Evolutionary conservation across 1,140 invertebrate species (phyloP), one percentile per base, ranked within the genome.

Genomic region (Sogatella furcifera): DNA sequence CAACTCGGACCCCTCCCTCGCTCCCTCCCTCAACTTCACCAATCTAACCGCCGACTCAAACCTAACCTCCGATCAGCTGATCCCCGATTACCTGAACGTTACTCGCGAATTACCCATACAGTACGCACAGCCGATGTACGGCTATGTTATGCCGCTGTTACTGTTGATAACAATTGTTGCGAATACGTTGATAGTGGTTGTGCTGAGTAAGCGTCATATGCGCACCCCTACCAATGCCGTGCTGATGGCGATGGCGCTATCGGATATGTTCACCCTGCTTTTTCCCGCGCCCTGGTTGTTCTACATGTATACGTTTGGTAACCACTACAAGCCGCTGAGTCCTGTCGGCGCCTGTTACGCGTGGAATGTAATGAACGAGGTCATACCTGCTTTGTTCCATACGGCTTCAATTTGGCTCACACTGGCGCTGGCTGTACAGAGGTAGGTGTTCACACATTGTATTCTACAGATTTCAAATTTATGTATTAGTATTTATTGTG

Each of bases 401-500:
- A 95, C 92, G 1, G 88, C 91, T 0, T 93, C 90, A 61, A 92
- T 95, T 49, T 95, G 92, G 89, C 74, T 95, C 61, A 95, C 92
- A 0, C 73, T 95, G 59, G 85, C 88, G 1, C 74, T 95, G 31
- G 92, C 92, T 3, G 84, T 90, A 1, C 92, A 95, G 75, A 78
- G 89, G 56, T 72, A 69, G 54, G 53, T 59, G 22, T 41, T 41
- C 10, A 49, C 11, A 8, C 34, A 44, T 49, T 49, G 5, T 11
- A 19, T 9, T 49, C 14, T 49, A 10, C 3, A 49, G 17, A 49
- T 49, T 15, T 49, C 11, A 49, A 11, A 11, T 6, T 44, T n/a
- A n/a, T n/a, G n/a, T n/a, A n/a, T n/a, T n/a, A n/a, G n/a, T n/a
- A n/a, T n/a, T n/a, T n/a, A n/a, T n/a, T n/a, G n/a, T n/a, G n/a